phyloP scores from a whole-genome alignment of 1,140 invertebrate species.

The Phocides pigmalion region DNA sequence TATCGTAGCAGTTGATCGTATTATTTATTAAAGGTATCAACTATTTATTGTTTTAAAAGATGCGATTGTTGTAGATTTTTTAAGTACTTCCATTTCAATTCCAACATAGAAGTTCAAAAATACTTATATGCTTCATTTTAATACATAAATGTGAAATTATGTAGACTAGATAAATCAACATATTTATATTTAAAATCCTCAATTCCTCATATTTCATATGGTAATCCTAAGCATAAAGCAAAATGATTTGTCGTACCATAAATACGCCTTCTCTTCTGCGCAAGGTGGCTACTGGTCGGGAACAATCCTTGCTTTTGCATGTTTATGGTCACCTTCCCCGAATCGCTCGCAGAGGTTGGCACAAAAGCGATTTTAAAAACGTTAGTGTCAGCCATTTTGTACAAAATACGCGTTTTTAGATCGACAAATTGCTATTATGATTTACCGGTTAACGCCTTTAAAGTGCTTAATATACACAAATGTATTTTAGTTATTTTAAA shows the following conservation, averaged over 20 bases:
- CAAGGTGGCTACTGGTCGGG: constrained; percentile 33
- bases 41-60: too few relatives aligned
- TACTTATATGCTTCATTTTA: too few relatives aligned
- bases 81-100: too few relatives aligned
- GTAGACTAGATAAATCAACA: too few relatives aligned
- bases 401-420: constrained; percentile 41
- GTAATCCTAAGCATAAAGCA: constrained; percentile 9
- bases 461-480: background rate
- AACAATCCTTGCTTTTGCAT: constrained; percentile 39
- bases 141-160: too few relatives aligned
- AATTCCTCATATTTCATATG: background rate
- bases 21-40: too few relatives aligned
- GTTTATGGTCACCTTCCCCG: constrained; percentile 43
- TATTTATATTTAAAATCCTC: background rate
- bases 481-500: background rate
- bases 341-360: constrained; percentile 30
- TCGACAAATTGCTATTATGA: constrained; percentile 40
- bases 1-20: too few relatives aligned
- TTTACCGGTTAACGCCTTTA: constrained; percentile 19
- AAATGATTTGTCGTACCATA: constrained; percentile 49
- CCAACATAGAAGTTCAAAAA: too few relatives aligned
- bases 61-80: too few relatives aligned
- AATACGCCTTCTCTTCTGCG: constrained; percentile 39
- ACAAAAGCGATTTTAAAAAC: constrained; percentile 35
- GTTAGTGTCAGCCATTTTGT: constrained; percentile 34